Percentiles rank a stretch among this genome's conserved stretches.
These are phyloP conservation scores for Hephaestus fuliginosus DNA, from an alignment of 2,797 vertebrate genomes.

Conservation along the genomic window DNA sequence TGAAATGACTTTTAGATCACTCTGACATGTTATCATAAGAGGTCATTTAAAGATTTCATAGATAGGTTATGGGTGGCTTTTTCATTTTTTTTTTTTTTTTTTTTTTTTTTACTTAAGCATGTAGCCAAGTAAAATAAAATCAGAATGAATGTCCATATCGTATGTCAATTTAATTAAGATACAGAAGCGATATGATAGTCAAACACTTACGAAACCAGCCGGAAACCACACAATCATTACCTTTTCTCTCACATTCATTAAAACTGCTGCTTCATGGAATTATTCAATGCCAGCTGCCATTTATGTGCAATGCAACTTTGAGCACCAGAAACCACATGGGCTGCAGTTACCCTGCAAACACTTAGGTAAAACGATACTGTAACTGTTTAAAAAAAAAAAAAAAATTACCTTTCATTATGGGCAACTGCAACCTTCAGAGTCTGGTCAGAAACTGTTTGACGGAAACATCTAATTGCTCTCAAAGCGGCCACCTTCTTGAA, in stretches of 20 bases:
- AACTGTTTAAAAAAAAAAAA: conserved; percentile 56
- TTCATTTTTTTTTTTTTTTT: not conserved
- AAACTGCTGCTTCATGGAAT: conserved; percentile 65
- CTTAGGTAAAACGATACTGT: conserved; percentile 62
- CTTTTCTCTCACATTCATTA: conserved; percentile 62
- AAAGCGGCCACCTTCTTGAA: conserved; percentile 50
- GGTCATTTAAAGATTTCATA: conserved; percentile 45
- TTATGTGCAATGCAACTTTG: conserved; percentile 52
- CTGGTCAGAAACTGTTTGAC: conserved; percentile 57
- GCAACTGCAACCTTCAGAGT: conserved; percentile 51
- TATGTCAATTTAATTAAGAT: conserved; percentile 53
- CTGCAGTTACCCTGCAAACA: conserved; percentile 42
- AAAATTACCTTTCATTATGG: conserved; percentile 60
- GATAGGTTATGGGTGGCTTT: conserved; percentile 25
- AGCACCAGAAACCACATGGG: conserved; percentile 64
- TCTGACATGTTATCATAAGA: conserved; percentile 58
- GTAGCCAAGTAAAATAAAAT: conserved; percentile 52
- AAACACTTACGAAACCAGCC: conserved; percentile 30
- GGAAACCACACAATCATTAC: conserved; percentile 59
- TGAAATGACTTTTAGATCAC: conserved; percentile 59
- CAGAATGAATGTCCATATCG: conserved; percentile 35
- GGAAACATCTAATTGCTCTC: conserved; percentile 71
- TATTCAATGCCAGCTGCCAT: conserved; percentile 56
- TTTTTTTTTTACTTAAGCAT: conserved; percentile 9
- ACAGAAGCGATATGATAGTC: conserved; percentile 44